These are phyloP conservation scores for Drosophila kokeensis DNA, from an alignment of 2,888 invertebrate genomes.

Conservation along the genomic window DNA sequence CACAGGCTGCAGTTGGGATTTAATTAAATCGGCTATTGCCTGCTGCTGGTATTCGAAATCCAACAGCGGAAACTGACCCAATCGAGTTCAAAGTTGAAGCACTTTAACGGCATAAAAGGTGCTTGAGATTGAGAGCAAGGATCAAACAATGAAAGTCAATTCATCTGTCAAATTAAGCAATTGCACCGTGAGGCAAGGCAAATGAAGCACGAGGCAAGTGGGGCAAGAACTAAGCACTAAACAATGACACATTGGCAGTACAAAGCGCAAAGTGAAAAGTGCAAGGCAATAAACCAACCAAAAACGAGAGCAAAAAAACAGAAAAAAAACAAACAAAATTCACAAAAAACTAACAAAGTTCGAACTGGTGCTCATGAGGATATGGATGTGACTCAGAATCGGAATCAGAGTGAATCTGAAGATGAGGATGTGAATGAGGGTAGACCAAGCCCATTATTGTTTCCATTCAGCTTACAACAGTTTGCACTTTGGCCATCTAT, in stretches of 20 bases:
- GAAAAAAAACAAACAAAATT: conserved; percentile 31
- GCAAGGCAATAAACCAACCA: conserved; percentile 66
- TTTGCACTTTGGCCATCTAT: conserved; percentile 80
- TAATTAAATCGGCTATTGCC: conserved; percentile 67
- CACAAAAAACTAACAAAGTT: conserved; percentile 40
- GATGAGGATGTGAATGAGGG: conserved; percentile 6
- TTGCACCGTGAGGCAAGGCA: conserved; percentile 38
- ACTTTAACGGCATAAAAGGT: conserved; percentile 20
- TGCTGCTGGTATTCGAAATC: conserved; percentile 19
- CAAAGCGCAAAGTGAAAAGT: conserved; percentile 43
- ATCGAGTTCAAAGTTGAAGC: conserved; percentile 24
- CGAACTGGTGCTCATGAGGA: conserved; percentile 18
- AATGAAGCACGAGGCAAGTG: conserved; percentile 38
- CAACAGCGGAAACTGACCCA: background rate
- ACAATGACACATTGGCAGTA: conserved; percentile 61
- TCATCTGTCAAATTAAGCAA: conserved; percentile 74
- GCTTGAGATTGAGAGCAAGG: background rate
- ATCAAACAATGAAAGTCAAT: conserved; percentile 59
- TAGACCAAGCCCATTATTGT: conserved; percentile 78
- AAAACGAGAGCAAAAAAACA: background rate
- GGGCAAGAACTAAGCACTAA: conserved; percentile 53
- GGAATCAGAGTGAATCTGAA: conserved; percentile 7
- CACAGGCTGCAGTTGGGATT: conserved; percentile 48
- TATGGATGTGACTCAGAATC: conserved; percentile 19
- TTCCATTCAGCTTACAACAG: conserved; percentile 83